Evolutionary conservation across 2,888 invertebrate genomes (phyloP), one percentile per base, ranked within the genome.

Genomic region (Serripes groenlandicus): DNA sequence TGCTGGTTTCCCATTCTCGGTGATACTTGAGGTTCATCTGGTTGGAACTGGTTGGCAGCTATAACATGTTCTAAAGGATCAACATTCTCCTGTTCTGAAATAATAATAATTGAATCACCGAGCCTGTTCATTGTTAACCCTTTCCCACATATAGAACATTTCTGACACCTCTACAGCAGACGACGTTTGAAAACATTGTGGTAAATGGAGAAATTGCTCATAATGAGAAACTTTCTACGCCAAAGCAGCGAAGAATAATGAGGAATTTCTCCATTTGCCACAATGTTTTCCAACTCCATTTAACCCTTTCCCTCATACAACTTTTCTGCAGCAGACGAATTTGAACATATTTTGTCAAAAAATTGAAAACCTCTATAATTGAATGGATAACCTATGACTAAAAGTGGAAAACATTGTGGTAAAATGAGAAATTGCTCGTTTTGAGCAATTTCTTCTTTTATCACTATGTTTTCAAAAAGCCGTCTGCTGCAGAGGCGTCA

Each of bases 21-120:
- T n/a, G 56, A 71, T 11, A 35, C 21, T n/a, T 66, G 42, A 26
- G 18, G 35, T 21, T 42, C 66, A 11, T 66, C 66, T 15, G 28
- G 26, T n/a, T 66, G 42, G 15, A 2, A 23, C 28, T 71, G 70
- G 28, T 86, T 86, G 2, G 86, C 86, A 56, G 75, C 86, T 54
- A 76, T 60, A 5, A 86, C 86, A 52, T 86, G 75, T 30, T 86
- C 86, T 28, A 86, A 72, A 7, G 83, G 86, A 56, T 86, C 86
- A n/a, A 80, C 30, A 30, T 83, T 79, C 60, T 79, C 83, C 60
- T 74, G 62, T 49, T 75, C 81, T 81, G 77, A 54, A 75, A 37
- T 35, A 35, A n/a, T 4, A 64, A 7, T 15, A 58, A 1, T 32
- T 34, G 30, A 23, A 66, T 35, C 4, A 54, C n/a, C 5, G n/a